Evolutionary conservation across 2,888 invertebrate genomes (phyloP).

Genomic region (Micropterix aruncella): DNA sequence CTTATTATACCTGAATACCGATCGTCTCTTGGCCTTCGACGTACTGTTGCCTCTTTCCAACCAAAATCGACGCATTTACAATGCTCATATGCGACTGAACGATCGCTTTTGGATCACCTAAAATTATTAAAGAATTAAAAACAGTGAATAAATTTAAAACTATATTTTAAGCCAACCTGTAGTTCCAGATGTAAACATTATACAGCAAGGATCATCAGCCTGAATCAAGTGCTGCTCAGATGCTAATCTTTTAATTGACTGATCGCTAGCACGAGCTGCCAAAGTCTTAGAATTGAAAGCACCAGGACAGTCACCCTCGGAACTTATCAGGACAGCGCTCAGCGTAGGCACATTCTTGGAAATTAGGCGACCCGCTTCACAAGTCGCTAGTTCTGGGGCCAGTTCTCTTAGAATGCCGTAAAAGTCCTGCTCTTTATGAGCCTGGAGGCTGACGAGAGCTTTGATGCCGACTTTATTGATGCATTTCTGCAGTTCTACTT

Average conservation of each 20-base stretch:
- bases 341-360: conserved; percentile 32
- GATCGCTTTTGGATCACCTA: conserved; percentile 58
- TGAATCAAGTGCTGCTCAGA: conserved; percentile 39
- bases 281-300: conserved; percentile 27
- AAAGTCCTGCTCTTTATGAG: conserved; percentile 50
- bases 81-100: conserved; percentile 54
- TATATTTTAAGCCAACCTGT: conserved; percentile 36
- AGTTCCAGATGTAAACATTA: conserved; percentile 78
- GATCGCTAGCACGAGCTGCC: conserved; percentile 17
- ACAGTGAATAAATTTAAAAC: background rate
- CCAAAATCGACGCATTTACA: conserved; percentile 59
- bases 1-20: conserved; percentile 13
- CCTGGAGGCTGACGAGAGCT: conserved; percentile 48
- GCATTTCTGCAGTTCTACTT: conserved; percentile 54
- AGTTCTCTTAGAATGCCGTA: conserved; percentile 44
- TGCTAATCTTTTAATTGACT: conserved; percentile 18
- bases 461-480: conserved; percentile 56
- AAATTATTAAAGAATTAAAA: conserved; percentile 1
- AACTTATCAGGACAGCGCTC: conserved; percentile 39
- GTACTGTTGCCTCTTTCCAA: conserved; percentile 37
- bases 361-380: conserved; percentile 28
- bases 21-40: conserved; percentile 19
- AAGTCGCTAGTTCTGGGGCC: conserved; percentile 40
- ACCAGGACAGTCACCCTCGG: conserved; percentile 29
- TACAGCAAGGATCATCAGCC: conserved; percentile 55